Conservation (phyloP, 2,113 vertebrate genomes). For the Mormoops blainvillei region DNA sequence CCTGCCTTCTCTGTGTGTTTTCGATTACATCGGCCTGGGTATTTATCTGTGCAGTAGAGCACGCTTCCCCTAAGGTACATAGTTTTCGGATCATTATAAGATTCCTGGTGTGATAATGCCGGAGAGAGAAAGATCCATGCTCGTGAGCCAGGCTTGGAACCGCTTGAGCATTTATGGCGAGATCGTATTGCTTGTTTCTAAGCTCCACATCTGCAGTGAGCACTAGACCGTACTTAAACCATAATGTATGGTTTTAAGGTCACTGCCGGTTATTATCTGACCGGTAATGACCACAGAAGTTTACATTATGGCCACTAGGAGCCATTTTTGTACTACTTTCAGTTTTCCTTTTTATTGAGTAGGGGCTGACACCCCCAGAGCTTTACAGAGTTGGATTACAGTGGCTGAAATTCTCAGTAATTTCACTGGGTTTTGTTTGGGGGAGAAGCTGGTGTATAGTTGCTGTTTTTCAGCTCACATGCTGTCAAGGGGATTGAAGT, state of each 20-base stretch:
- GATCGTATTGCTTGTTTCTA: constrained; percentile 45
- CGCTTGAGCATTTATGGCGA: constrained; percentile 45
- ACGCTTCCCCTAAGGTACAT: constrained; percentile 52
- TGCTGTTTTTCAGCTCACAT: not conserved
- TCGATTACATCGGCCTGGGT: not conserved
- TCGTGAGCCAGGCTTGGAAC: constrained; percentile 35
- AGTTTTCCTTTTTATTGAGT: constrained; percentile 71
- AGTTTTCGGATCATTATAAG: constrained; percentile 74
- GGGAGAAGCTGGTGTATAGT: not conserved
- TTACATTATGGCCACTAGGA: constrained; percentile 69
- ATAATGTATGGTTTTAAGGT: constrained; percentile 73
- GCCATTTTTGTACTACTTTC: constrained; percentile 65
- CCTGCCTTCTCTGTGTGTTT: not conserved
- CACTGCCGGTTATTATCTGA: constrained; percentile 70
- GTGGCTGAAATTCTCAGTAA: constrained; percentile 27
- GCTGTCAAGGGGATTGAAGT: constrained; percentile 8
- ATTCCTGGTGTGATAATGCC: constrained; percentile 64
- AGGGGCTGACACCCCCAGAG: constrained; percentile 44
- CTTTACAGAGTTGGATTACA: constrained; percentile 49
- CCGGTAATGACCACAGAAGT: constrained; percentile 73
- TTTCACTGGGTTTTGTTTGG: constrained; percentile 31
- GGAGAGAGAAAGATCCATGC: constrained; percentile 52
- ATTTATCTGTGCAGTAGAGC: constrained; percentile 56
- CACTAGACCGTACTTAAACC: constrained; percentile 59
- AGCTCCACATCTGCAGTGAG: constrained; percentile 68